Evolutionary conservation across 1,140 invertebrate species (phyloP).

Genomic region (Lycorma delicatula): DNA sequence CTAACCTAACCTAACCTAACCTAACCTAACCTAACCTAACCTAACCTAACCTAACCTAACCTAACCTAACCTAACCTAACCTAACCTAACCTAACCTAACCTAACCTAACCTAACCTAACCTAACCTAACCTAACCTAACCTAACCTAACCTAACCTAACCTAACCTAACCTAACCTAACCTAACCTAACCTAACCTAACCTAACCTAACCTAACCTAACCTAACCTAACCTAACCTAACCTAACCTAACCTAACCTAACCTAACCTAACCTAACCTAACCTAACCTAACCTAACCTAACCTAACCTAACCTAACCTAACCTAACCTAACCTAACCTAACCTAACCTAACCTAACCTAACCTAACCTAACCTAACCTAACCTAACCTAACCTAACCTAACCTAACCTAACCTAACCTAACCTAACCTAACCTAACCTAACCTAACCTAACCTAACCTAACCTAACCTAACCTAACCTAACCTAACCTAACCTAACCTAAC

Average conservation of each 20-base stretch:
- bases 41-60: no score
- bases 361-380: conserved; percentile 26
- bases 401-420: conserved; percentile 14
- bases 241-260: conserved; percentile 31
- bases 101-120: conserved; percentile 26
- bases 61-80: no score
- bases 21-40: no score
- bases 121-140: conserved; percentile 31
- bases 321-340: no score
- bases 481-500: conserved; percentile 25
- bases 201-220: no score
- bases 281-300: conserved; percentile 32
- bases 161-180: conserved; percentile 30
- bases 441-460: conserved; percentile 27
- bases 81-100: no score
- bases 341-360: conserved; percentile 26
- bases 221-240: conserved; percentile 29
- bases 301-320: conserved; percentile 33
- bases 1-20: no score
- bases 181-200: conserved; percentile 34
- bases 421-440: conserved; percentile 20
- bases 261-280: conserved; percentile 33
- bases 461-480: conserved; percentile 26
- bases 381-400: conserved; percentile 20
- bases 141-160: conserved; percentile 26